Base-by-base conservation (phyloP, 1,140 invertebrate genomes). In the Nixonia krombeini region DNA sequence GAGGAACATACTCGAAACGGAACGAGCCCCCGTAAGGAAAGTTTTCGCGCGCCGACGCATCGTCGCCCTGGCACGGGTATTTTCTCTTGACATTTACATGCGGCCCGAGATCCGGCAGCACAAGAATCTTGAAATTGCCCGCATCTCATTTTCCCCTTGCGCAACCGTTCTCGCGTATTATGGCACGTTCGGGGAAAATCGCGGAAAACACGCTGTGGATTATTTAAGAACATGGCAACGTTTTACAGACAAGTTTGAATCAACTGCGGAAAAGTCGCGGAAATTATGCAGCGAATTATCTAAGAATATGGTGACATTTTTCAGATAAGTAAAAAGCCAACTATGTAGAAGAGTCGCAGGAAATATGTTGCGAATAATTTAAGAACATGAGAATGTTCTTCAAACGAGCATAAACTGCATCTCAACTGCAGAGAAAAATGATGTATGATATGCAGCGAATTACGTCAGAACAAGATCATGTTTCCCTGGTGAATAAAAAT, bases 41-140 rank as follows among this genome's bases (percentile, higher is more conserved):
- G n/a, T n/a, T n/a, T n/a, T 18, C 16, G 17, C 44, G 4, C 12
- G 18, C 28, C 16, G 8, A 40, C 21, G 40, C 17, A 29, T 44
- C 12, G 38, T 17, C 15, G 25, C 15, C 10, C 6, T 26, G 26
- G 37, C 38, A 41, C 40, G 17, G 53, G 46, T 29, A 59, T 59
- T 47, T 51, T 59, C 40, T 44, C 28, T 37, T 64, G 63, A 58
- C 53, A 65, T 65, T 65, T 58, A 65, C 41, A 58, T 50, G 37
- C 40, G 33, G 23, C 12, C 12, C 47, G 41, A 45, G 45, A 63
- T 50, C 38, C 40, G 41, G 18, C 21, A 21, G 6, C 21, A 21
- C 21, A 52, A 53, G 57, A 62, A 52, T 68, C 40, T 50, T 61
- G 23, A 67, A 68, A 68, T 53, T 55, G 38, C 63, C 18, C 50